Evolutionary conservation across 2,113 vertebrate species (phyloP).

Genomic region (Peromyscus leucopus): DNA sequence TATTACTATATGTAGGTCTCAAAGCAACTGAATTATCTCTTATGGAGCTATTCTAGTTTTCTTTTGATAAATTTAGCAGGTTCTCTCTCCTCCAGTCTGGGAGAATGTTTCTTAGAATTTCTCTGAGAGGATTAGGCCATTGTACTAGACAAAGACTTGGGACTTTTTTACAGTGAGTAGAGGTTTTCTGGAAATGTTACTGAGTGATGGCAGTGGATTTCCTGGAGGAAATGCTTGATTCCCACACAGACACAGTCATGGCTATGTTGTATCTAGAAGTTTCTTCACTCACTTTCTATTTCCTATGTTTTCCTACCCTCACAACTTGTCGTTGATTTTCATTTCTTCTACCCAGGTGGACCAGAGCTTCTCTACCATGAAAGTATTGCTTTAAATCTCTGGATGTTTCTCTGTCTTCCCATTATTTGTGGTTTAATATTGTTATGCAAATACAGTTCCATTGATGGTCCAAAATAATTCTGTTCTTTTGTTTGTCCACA

Average conservation of each 20-base stretch:
- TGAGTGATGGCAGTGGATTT: background rate
- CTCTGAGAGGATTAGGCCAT: background rate
- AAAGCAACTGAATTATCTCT: background rate
- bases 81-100: background rate
- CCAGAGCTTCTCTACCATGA: background rate
- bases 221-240: background rate
- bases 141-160: background rate
- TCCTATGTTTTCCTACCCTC: too few species aligned
- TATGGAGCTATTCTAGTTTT: background rate
- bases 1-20: background rate
- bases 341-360: background rate
- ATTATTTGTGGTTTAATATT: background rate
- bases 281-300: background rate
- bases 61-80: background rate
- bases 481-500: background rate
- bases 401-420: background rate
- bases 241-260: rapidly evolving
- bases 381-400: background rate
- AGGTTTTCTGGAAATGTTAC: background rate
- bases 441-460: background rate
- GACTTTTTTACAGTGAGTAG: background rate
- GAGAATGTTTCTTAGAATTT: background rate
- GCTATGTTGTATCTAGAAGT: background rate
- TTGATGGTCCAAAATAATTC: rapidly evolving
- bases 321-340: background rate